Evolutionary conservation across 2,797 vertebrate species (phyloP).

Genomic region (Margarornis squamiger): DNA sequence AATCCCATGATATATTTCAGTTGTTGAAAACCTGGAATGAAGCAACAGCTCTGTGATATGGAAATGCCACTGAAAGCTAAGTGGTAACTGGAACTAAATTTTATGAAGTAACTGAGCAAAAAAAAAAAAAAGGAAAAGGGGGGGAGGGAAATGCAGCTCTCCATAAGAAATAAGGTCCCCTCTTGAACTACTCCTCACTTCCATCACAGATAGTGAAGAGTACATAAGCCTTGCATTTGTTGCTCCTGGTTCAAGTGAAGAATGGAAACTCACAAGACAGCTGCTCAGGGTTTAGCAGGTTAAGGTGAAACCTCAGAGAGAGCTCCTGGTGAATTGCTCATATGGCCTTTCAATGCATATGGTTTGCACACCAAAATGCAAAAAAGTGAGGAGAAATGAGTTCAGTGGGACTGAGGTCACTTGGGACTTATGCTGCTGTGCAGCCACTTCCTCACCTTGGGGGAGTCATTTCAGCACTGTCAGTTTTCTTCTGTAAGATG

Average conservation of each 20-base stretch:
- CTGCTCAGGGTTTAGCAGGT: background rate
- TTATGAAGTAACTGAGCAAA: slow-evolving; percentile 1
- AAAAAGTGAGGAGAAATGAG: background rate
- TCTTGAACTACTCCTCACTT: background rate
- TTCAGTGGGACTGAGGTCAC: background rate
- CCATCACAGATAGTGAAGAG: background rate
- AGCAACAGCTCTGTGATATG: slow-evolving; percentile 27
- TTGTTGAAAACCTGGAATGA: slow-evolving; percentile 61
- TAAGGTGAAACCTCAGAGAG: background rate
- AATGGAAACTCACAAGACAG: background rate
- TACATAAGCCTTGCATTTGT: background rate
- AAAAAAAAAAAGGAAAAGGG: background rate
- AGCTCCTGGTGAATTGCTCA: background rate
- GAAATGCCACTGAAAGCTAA: slow-evolving; percentile 26
- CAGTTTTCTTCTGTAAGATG: background rate
- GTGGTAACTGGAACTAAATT: slow-evolving; percentile 17
- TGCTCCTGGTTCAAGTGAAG: background rate
- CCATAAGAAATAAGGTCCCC: background rate
- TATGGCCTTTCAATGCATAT: background rate
- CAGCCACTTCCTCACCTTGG: background rate
- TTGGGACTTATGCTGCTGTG: background rate
- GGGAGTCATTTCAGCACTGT: background rate
- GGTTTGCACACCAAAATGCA: background rate
- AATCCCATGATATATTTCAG: slow-evolving; percentile 48
- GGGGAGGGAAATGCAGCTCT: background rate